These are phyloP conservation scores for Leucania comma DNA, from an alignment of 2,888 invertebrate genomes.

Conservation along the genomic window DNA sequence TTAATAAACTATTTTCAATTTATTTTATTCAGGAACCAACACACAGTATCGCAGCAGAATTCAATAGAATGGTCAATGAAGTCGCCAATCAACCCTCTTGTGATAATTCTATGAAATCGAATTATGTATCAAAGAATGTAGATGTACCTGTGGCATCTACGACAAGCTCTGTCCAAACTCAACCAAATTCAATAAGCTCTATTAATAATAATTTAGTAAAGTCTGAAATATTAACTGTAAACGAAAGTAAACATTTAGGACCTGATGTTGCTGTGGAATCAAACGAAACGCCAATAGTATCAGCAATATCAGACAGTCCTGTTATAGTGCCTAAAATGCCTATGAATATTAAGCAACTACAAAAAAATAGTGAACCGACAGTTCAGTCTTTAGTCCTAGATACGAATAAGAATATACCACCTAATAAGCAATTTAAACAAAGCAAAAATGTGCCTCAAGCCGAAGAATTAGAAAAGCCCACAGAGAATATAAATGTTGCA, in stretches of 20 bases:
- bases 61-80: conserved; percentile 87
- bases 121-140: conserved; percentile 76
- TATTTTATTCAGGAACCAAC: conserved; percentile 75
- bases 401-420: conserved; percentile 80
- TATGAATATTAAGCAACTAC: conserved; percentile 82
- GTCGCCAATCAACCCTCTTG: conserved; percentile 82
- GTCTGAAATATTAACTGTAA: conserved; percentile 86
- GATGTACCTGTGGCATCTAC: conserved; percentile 77
- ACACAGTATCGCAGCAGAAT: conserved; percentile 86
- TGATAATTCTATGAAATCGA: conserved; percentile 78
- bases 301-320: conserved; percentile 93
- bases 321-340: conserved; percentile 91
- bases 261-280: conserved; percentile 81
- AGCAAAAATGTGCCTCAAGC: conserved; percentile 82
- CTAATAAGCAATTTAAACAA: conserved; percentile 79
- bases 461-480: conserved; percentile 75
- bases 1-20: conserved; percentile 24
- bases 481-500: conserved; percentile 63
- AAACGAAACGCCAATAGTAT: conserved; percentile 92
- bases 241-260: conserved; percentile 84
- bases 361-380: conserved; percentile 81
- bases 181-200: conserved; percentile 83
- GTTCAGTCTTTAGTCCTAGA: conserved; percentile 82
- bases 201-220: conserved; percentile 87
- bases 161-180: conserved; percentile 79